Evolutionary conservation across 2,888 invertebrate genomes (phyloP).

Genomic region (Eretmocerus hayati): DNA sequence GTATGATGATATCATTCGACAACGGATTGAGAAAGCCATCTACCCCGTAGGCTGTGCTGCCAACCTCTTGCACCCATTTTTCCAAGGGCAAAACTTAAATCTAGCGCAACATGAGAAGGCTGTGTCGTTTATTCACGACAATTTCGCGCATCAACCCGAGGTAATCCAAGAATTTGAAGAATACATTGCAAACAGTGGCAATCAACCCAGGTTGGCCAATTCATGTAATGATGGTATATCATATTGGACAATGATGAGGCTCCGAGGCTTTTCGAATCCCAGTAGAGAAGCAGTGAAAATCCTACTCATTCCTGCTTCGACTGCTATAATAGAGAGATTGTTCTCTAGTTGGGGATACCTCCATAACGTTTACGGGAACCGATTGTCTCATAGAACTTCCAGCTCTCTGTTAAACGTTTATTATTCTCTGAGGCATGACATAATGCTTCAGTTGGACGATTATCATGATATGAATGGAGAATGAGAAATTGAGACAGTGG

Average conservation of each 20-base stretch:
- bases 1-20: neutral
- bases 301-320: slow-evolving; percentile 3
- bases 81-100: neutral
- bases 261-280: neutral
- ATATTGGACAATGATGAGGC: neutral
- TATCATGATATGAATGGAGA: no score
- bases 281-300: neutral
- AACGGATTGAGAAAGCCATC: neutral
- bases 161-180: neutral
- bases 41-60: neutral
- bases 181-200: no score
- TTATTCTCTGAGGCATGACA: slow-evolving; percentile 6
- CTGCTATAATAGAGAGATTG: slow-evolving; percentile 3
- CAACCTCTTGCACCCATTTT: neutral
- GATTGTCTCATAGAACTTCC: neutral
- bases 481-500: no score
- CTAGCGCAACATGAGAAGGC: neutral
- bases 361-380: slow-evolving; percentile 1
- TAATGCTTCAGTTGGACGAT: no score
- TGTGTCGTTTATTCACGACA: neutral
- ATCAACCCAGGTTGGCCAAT: no score
- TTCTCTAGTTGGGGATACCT: slow-evolving; percentile 6
- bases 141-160: neutral
- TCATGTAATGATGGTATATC: no score
- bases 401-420: neutral